A percentile compares a stretch with the other conserved stretches of the same genome.
phyloP scores from a whole-genome alignment of 2,797 vertebrate genomes.

The Rhodeus uyekii region DNA sequence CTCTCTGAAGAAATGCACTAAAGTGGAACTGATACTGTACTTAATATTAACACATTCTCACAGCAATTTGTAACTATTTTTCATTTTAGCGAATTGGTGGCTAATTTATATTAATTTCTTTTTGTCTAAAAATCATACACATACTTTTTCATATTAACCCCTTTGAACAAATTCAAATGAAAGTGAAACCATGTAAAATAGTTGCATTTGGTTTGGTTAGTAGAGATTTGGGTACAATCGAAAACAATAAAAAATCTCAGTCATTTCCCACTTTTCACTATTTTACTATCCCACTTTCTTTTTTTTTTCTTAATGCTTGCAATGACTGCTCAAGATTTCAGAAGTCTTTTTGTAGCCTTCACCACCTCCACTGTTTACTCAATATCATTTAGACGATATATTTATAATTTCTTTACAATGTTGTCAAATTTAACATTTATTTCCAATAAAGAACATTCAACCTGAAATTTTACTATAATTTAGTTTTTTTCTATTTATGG shows the following conservation, averaged over 20 bases:
- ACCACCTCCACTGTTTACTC: not conserved
- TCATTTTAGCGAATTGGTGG: not conserved
- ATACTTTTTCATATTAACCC: not conserved
- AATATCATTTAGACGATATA: not conserved
- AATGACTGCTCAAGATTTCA: not conserved
- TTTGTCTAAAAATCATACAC: not conserved
- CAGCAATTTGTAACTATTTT: not conserved
- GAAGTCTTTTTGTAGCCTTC: not conserved
- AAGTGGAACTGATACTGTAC: not conserved
- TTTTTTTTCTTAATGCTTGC: not conserved
- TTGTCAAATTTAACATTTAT: not conserved
- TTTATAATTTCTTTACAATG: not conserved
- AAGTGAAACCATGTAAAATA: not conserved
- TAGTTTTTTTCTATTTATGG: not conserved
- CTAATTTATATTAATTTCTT: not conserved
- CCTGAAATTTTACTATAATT: not conserved
- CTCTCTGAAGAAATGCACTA: not conserved
- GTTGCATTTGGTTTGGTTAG: not conserved
- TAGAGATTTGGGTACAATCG: no score
- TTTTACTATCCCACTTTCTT: not conserved
- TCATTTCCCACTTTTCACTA: not conserved
- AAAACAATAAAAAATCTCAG: not conserved
- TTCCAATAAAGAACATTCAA: slow-evolving; percentile 11
- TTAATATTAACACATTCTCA: not conserved
- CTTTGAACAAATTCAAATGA: not conserved